Base-by-base conservation (phyloP, 1,140 invertebrate species). In the Dendrolimus punctatus region DNA sequence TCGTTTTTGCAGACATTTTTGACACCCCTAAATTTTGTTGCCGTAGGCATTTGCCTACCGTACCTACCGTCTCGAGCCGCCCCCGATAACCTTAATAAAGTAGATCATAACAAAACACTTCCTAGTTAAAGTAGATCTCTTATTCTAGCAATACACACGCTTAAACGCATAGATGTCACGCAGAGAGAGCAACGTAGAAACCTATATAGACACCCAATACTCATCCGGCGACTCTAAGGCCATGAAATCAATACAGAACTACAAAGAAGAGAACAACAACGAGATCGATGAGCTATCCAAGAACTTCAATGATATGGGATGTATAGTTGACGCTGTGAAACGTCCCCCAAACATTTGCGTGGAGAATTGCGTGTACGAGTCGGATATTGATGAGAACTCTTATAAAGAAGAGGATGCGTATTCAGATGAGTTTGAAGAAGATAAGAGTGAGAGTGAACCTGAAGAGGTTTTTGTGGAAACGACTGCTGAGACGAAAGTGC, bases 391-490 rank as follows among this genome's bases (percentile, higher is more conserved):
- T 41, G 65, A 70, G 10, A 63, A 73, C 23, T 44, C 60, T 48
- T 62, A 66, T 47, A 49, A 68, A 41, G 72, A 81, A 9, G 77
- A 84, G 6, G 72, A 76, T 39, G 75, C 72, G 40, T 85, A 83
- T 59, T 85, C 82, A 8, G 86, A 88, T 64, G 82, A 88, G 49
- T 88, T 88, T 67, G 86, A 88, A 60, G 83, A 87, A 6, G 80
- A 83, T 46, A 68, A 70, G 8, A 81, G 76, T 64, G 82, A 80
- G 37, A 57, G 51, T n/a, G 68, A 73, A 46, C 23, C 23, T 23
- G 66, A 73, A 42, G 52, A 68, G 51, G 23, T 36, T 2, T 44
- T 58, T 8, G 57, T 68, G 47, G 51, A 49, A 9, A 51, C 64
- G 38, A 62, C 61, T 4, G 61, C 76, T 43, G 47, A 58, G 51